Base-by-base conservation (phyloP, 1,140 invertebrate species). In the Ostrea edulis region DNA sequence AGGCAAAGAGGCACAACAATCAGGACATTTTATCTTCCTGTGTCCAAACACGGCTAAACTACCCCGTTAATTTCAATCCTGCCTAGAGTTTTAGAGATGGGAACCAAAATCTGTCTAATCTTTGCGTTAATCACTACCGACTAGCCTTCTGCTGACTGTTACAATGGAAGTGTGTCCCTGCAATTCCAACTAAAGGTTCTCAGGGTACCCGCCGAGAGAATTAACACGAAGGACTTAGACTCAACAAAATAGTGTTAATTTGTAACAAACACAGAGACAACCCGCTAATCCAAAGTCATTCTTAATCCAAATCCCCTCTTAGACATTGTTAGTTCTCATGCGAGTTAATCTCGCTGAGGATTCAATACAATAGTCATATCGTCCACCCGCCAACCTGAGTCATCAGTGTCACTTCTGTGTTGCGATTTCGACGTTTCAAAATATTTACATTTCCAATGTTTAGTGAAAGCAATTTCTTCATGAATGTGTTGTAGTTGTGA, bases 71-170 rank as follows among this genome's bases (percentile, higher is more conserved):
- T 17, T 77, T 35, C 12, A 35, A 8, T 35, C 11, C 68, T 77
- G 68, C 68, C 68, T 77, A 77, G 68, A 77, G 68, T 77, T 35
- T 14, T 7, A 77, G 68, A 35, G 68, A 77, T 77, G 25, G 29
- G 25, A 14, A 8, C 25, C 29, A 29, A 14, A 25, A 77, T 11
- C 12, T 25, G 25, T 29, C 68, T 77, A 77, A 77, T 77, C 68
- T 22, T 25, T 25, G 68, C 68, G 22, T 25, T 77, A 77, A 77
- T 77, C 12, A 77, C 68, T 35, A 25, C 29, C 25, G 29, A 25
- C 11, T 77, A 35, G 22, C 35, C 29, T 5, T 35, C 8, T 77
- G 65, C 35, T 77, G 11, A 12, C 4, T 14, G 22, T 29, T 77
- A 29, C 29, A 77, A 77, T 77, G 25, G 29, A 12, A 25, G 29